Conservation (phyloP, 2,888 invertebrate genomes). For the Athalia cordata region DNA sequence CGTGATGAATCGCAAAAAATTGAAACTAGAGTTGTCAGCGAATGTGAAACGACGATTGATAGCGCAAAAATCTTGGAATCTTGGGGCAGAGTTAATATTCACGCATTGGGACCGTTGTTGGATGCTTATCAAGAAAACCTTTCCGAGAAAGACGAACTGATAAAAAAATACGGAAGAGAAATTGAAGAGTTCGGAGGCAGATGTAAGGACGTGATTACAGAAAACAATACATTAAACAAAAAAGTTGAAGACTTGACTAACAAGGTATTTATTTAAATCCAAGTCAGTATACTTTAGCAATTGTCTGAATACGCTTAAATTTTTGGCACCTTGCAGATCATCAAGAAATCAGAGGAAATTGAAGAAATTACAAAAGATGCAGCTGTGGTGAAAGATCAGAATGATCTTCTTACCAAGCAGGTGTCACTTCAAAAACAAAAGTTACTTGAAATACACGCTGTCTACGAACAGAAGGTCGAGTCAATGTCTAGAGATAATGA, state of each 20-base stretch:
- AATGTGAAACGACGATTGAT: conserved; percentile 68
- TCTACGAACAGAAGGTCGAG: conserved; percentile 84
- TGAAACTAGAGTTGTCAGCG: conserved; percentile 55
- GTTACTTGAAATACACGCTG: conserved; percentile 82
- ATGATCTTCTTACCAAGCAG: conserved; percentile 77
- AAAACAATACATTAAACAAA: conserved; percentile 80
- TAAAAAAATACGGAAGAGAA: conserved; percentile 82
- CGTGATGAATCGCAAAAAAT: conserved; percentile 43
- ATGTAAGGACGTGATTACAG: conserved; percentile 81
- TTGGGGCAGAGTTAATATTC: conserved; percentile 78
- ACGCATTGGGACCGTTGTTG: conserved; percentile 83
- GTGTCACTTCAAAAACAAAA: conserved; percentile 83
- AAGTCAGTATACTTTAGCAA: background rate
- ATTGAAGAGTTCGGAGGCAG: conserved; percentile 83
- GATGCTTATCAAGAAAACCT: conserved; percentile 88
- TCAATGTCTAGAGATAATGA: conserved; percentile 81
- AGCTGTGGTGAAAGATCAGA: conserved; percentile 68
- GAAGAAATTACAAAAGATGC: conserved; percentile 67
- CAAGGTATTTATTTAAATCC: conserved; percentile 61
- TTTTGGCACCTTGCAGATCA: conserved; percentile 60
- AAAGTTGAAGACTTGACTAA: conserved; percentile 75
- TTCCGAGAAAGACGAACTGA: conserved; percentile 84
- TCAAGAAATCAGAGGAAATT: conserved; percentile 65
- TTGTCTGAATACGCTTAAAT: background rate
- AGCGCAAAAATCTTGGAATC: conserved; percentile 74